Evolutionary conservation across 2,888 invertebrate genomes (phyloP), one percentile per base, ranked within the genome.

Genomic region (Malthinus flaveolus): DNA sequence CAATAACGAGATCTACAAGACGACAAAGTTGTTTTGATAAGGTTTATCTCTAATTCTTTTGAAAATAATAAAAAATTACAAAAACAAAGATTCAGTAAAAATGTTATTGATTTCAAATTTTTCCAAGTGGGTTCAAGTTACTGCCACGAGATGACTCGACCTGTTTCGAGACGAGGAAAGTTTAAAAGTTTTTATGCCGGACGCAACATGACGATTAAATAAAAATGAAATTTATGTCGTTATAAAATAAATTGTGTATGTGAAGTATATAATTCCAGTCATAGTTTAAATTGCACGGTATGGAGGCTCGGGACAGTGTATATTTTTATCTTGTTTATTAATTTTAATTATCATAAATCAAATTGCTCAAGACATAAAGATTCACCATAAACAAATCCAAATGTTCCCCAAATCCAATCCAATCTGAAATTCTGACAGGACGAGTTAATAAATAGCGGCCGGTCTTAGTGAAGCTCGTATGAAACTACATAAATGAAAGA

Each of bases 261-360:
- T 5, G 3, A 23, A 23, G 23, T 23, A 23, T 49, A 46, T 50
- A 56, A 56, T 56, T 53, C 49, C 53, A 44, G 37, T 45, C 31
- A 36, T 33, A 35, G 58, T 31, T 55, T 58, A 52, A 57, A 58
- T 54, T 53, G 58, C 58, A 32, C 44, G 34, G 49, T 32, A 47
- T 49, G 5, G 23, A 23, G 23, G 3, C 53, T 42, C n/a, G 5
- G 23, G 31, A 45, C 48, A 56, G 45, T 42, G 49, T 55, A 57
- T 58, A 56, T 61, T 61, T 63, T 63, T 61, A 57, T 52, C 53
- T 58, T 64, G 56, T 56, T 62, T 65, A 65, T 61, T 65, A 57
- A 63, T 69, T 68, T 69, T 69, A 69, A 69, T 69, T 67, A 69
- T 62, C 64, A 61, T 68, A 69, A 69, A 68, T 69, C 68, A 67